Base-by-base conservation (phyloP, 2,888 invertebrate genomes). In the Archaeoteleia sp. region DNA sequence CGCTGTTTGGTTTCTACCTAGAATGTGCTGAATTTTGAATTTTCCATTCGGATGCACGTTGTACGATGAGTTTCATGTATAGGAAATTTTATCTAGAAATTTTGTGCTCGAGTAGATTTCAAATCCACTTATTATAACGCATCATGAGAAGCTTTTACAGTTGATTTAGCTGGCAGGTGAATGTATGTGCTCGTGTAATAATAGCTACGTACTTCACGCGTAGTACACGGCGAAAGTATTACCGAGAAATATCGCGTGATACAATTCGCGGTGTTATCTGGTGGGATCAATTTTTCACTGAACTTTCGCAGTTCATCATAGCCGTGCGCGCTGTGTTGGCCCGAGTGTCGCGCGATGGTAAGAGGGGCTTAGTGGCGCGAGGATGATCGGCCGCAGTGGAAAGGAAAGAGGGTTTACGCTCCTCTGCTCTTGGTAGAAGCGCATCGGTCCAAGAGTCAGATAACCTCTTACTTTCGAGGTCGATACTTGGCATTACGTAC, bases 401-500 rank as follows among this genome's bases (percentile, higher is more conserved):
- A 65, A 57, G 53, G 45, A 57, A 34, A 8, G 17, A 29, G 20
- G 20, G 9, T 17, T 46, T 34, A 32, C 34, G 32, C 46, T 46
- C 20, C 20, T 34, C 29, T 12, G 17, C 10, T 29, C 43, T 9
- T 15, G 51, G 12, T 34, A 35, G 61, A 66, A 76, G 75, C 70
- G 76, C 76, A 73, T 71, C 75, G 74, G 77, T 68, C 75, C 73
- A 74, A 78, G 74, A 74, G 71, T 69, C 73, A 62, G 78, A 79
- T 79, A 79, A 78, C 77, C 76, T 70, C 72, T 72, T 70, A 71
- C 68, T 70, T 30, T 61, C 14, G 71, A 48, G 66, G 71, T 70
- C 66, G 62, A 66, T 62, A 61, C 66, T 70, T 62, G 53, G 69
- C 58, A 58, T 62, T 42, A 40, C 53, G 35, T 57, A 7, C 43